phyloP scores from a whole-genome alignment of 2,888 invertebrate genomes.

The Cephonodes hylas region DNA sequence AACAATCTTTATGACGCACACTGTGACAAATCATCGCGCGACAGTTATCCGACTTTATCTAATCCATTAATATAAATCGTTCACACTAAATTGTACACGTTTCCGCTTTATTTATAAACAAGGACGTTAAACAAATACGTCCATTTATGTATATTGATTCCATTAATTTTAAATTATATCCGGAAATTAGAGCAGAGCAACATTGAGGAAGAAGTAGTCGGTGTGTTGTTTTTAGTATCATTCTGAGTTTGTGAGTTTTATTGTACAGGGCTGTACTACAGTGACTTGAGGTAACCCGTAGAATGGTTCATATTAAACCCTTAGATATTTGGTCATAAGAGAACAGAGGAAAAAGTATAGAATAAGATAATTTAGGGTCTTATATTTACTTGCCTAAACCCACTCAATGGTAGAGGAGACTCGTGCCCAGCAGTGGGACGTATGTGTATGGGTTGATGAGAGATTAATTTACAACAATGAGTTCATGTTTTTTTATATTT shows the following conservation, averaged over 20 bases:
- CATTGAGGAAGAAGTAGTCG: neutral
- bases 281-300: too few species aligned
- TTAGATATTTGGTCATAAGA: too few species aligned
- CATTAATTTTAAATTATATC: slow-evolving; percentile 12
- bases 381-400: too few species aligned
- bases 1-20: neutral
- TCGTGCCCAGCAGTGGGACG: too few species aligned
- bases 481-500: too few species aligned
- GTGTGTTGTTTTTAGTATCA: neutral
- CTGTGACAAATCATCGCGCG: neutral
- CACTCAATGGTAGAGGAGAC: too few species aligned
- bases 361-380: too few species aligned
- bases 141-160: slow-evolving; percentile 12
- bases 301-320: too few species aligned
- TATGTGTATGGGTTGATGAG: too few species aligned
- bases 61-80: slow-evolving; percentile 7
- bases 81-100: slow-evolving; percentile 10
- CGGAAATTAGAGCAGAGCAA: slow-evolving; percentile 13
- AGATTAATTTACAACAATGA: too few species aligned
- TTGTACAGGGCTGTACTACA: too few species aligned
- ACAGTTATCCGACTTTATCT: neutral
- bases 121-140: slow-evolving; percentile 13
- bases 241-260: neutral
- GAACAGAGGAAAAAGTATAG: too few species aligned
- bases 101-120: slow-evolving; percentile 16